Evolutionary conservation across 2,888 invertebrate species (phyloP).

Genomic region (Meganola albula): DNA sequence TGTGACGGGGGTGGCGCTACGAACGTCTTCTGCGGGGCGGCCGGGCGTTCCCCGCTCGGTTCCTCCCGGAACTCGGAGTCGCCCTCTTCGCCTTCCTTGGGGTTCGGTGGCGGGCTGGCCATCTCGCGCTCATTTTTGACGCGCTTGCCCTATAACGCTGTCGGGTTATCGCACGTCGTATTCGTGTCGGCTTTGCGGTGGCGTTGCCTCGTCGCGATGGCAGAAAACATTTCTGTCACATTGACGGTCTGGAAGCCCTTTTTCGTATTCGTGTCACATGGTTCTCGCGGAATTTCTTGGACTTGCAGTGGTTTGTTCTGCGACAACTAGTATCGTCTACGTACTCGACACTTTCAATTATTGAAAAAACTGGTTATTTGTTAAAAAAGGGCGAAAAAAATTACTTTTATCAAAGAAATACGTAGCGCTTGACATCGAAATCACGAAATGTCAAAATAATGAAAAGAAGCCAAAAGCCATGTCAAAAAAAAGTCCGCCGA

Average conservation of each 20-base stretch:
- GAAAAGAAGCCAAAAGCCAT: constrained; percentile 73
- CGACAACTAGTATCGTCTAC: constrained; percentile 30
- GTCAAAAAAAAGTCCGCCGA: constrained; percentile 75
- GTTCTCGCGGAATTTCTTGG: constrained; percentile 65
- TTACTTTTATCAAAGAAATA: constrained; percentile 67
- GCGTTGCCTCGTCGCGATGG: constrained; percentile 70
- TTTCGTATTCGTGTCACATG: constrained; percentile 79
- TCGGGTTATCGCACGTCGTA: constrained; percentile 60
- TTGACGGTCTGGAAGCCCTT: constrained; percentile 75
- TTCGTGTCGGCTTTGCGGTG: constrained; percentile 56
- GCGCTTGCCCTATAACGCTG: constrained; percentile 67
- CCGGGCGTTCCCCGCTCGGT: constrained; percentile 64
- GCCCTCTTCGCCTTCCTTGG: constrained; percentile 71
- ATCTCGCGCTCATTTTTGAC: constrained; percentile 77
- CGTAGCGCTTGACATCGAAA: constrained; percentile 77
- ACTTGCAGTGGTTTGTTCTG: constrained; percentile 37
- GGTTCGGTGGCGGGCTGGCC: constrained; percentile 77
- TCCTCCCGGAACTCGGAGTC: constrained; percentile 66
- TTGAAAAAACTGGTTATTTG: constrained; percentile 45
- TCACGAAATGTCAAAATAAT: constrained; percentile 78
- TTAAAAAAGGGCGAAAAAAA: constrained; percentile 51
- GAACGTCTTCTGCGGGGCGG: constrained; percentile 73
- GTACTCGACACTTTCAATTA: constrained; percentile 38
- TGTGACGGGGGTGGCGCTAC: constrained; percentile 67
- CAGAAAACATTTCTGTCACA: constrained; percentile 78